Percentiles rank a stretch among this genome's conserved stretches.
These are phyloP conservation scores for Butastur rufipennis DNA, from an alignment of 2,113 vertebrate genomes.

Conservation along the genomic window DNA sequence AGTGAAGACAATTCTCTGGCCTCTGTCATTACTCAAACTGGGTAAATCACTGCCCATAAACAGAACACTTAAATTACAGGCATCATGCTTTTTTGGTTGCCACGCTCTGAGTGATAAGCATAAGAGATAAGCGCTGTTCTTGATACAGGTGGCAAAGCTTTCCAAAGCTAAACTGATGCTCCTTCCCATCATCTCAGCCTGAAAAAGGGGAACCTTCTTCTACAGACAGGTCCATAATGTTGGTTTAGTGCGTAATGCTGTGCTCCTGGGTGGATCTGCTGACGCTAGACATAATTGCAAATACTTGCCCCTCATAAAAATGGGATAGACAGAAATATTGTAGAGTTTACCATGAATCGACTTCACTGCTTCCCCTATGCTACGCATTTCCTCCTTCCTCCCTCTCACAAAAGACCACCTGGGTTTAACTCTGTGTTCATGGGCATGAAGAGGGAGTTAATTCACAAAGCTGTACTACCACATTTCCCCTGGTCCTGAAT, in stretches of 20 bases:
- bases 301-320: not conserved
- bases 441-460: not conserved
- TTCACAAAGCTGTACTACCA: not conserved
- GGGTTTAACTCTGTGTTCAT: not conserved
- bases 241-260: not conserved
- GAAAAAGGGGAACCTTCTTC: not conserved
- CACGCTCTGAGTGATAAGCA: not conserved
- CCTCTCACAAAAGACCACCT: not conserved
- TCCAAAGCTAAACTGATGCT: not conserved
- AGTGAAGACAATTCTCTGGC: not conserved
- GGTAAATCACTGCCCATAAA: not conserved
- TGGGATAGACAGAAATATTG: not conserved
- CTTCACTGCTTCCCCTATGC: not conserved
- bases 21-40: not conserved
- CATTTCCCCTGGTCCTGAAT: not conserved
- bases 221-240: not conserved
- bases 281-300: not conserved
- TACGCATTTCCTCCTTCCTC: not conserved
- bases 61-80: not conserved
- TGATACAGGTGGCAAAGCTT: not conserved
- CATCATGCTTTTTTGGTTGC: not conserved
- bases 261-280: not conserved
- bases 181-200: not conserved
- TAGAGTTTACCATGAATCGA: not conserved
- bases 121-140: not conserved